Base-by-base conservation (phyloP, 1,140 invertebrate genomes). In the Penaeus japonicus region DNA sequence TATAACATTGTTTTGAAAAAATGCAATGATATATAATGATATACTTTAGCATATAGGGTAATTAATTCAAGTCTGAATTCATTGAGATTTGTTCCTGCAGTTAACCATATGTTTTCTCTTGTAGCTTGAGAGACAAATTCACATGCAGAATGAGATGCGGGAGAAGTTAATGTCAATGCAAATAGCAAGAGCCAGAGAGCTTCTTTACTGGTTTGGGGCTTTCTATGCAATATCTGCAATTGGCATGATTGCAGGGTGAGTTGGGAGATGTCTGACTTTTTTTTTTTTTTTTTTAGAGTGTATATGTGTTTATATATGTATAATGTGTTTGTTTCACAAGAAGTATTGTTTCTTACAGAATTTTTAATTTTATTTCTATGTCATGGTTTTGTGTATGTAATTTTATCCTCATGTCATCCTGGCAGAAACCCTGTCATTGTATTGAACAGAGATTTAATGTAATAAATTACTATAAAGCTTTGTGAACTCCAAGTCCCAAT, bases 81-180 rank as follows among this genome's bases (percentile, higher is more conserved):
- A 53, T 82, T 27, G 24, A n/a, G 17, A 62, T 30, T 22, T 30
- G 22, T 47, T 55, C 22, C 86, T 32, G 65, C 54, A 79, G 35
- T 18, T 55, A 81, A 70, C 3, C 4, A 7, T 39, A 18, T 70
- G 53, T 47, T 87, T 39, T 2, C 27, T 55, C 59, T 91, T 89
- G 27, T 89, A 95, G 95, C 93, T 95, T 92, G 95, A 96, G 91
- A 92, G 95, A 75, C 96, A 96, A 93, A 95, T 97, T 90, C 96
- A 96, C 91, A 94, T 96, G 94, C 95, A 96, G 92, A 96, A 96
- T 93, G 95, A 96, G 92, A 95, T 96, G 93, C 93, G 96, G 91
- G 95, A 96, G 92, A 92, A 95, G 85, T 94, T 95, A 92, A 94
- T 95, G 92, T 96, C 96, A 0, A 92, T 95, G 92, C 94, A 95